Evolutionary conservation across 1,140 invertebrate genomes (phyloP).

Genomic region (Nixonia krombeini): DNA sequence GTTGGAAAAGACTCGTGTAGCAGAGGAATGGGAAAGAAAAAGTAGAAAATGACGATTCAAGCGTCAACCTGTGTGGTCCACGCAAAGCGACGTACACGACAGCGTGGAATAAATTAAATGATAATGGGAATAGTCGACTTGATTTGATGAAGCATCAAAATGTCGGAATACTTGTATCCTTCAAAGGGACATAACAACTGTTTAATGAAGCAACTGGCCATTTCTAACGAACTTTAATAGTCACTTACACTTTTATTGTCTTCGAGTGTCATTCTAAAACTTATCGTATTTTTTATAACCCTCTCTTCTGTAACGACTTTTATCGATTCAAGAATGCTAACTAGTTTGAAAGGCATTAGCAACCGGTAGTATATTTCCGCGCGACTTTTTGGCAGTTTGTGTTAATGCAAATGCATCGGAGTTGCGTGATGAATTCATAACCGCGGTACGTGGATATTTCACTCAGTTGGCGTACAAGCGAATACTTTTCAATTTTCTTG

Average conservation of each 20-base stretch:
- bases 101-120: slow-evolving; percentile 47
- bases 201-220: slow-evolving; percentile 16
- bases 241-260: too few relatives aligned
- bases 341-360: too few relatives aligned
- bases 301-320: too few relatives aligned
- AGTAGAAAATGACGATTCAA: slow-evolving; percentile 48
- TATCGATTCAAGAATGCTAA: too few relatives aligned
- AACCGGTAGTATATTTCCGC: too few relatives aligned
- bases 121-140: slow-evolving; percentile 37
- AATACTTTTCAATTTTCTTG: background rate
- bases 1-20: slow-evolving; percentile 23
- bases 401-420: too few relatives aligned
- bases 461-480: too few relatives aligned
- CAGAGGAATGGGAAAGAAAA: slow-evolving; percentile 38
- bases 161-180: slow-evolving; percentile 25
- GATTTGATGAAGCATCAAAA: slow-evolving; percentile 40
- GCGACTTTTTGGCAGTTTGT: too few relatives aligned
- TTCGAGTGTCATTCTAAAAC: too few relatives aligned
- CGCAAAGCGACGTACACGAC: slow-evolving; percentile 39
- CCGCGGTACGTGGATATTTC: too few relatives aligned
- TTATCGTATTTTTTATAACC: too few relatives aligned
- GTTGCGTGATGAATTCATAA: too few relatives aligned
- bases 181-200: slow-evolving; percentile 21
- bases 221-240: slow-evolving; percentile 10
- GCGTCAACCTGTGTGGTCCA: slow-evolving; percentile 43